Evolutionary conservation across 2,888 invertebrate genomes (phyloP).

Genomic region (Metellina segmentata): DNA sequence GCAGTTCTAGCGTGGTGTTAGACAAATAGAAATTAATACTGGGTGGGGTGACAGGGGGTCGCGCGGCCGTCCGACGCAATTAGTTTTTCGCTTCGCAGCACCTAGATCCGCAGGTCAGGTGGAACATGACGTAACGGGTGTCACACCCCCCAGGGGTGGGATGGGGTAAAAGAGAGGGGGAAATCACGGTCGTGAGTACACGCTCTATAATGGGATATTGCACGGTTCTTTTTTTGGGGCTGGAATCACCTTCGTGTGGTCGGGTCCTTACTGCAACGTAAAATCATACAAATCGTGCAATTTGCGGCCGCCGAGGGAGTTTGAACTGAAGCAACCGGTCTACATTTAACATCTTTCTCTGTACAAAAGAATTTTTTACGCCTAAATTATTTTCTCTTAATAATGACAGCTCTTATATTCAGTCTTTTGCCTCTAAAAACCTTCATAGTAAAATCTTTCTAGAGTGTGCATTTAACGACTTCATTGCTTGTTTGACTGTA

Average conservation of each 20-base stretch:
- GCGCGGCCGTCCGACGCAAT: slow-evolving; percentile 48
- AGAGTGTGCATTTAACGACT: no score
- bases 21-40: slow-evolving; percentile 71
- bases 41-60: neutral
- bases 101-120: slow-evolving; percentile 4
- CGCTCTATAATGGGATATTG: neutral
- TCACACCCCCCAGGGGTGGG: slow-evolving; percentile 24
- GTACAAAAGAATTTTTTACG: no score
- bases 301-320: no score
- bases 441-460: no score
- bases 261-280: no score
- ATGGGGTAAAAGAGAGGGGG: neutral
- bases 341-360: no score
- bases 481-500: no score
- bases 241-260: neutral
- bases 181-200: neutral
- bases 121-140: slow-evolving; percentile 42
- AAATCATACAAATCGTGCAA: no score
- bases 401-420: no score
- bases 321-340: no score
- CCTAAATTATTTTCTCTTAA: no score
- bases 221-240: neutral
- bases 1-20: slow-evolving; percentile 49
- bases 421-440: no score
- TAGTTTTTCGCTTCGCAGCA: slow-evolving; percentile 65